These are phyloP conservation scores for Mechanitis messenoides DNA, from an alignment of 2,888 invertebrate species.

Conservation along the genomic window DNA sequence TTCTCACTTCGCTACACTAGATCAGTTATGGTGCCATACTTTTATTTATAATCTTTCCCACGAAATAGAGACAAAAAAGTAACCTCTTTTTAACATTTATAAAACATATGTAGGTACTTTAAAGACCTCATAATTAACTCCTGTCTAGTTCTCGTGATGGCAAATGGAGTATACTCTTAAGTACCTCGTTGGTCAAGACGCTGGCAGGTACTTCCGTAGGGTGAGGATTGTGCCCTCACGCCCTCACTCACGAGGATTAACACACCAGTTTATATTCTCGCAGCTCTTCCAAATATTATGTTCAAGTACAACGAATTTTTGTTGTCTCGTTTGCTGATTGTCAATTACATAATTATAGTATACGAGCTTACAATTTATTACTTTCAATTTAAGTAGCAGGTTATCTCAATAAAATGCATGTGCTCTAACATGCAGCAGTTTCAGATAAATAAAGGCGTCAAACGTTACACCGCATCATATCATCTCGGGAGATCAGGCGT, in stretches of 20 bases:
- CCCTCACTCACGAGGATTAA: conserved; percentile 31
- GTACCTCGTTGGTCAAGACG: background rate
- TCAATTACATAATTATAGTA: too few species aligned
- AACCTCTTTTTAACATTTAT: too few species aligned
- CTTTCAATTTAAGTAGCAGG: background rate
- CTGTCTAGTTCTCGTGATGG: conserved; percentile 2
- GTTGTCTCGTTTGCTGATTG: background rate
- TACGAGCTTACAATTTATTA: background rate
- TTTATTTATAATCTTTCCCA: conserved; percentile 33
- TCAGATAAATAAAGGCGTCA: conserved; percentile 62
- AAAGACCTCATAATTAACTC: background rate
- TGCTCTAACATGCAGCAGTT: conserved; percentile 43
- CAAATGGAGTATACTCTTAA: background rate
- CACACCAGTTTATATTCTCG: background rate
- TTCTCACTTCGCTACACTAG: conserved; percentile 61
- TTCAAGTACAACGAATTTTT: background rate
- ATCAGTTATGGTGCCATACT: conserved; percentile 30
- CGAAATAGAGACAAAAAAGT: conserved; percentile 15
- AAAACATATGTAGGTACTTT: too few species aligned
- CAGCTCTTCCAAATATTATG: too few species aligned
- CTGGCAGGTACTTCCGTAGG: conserved; percentile 37
- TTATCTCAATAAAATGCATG: background rate
- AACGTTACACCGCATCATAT: conserved; percentile 60
- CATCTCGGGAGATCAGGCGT: conserved; percentile 57
- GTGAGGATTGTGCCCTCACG: conserved; percentile 46